Base-by-base conservation (phyloP, 2,113 vertebrate genomes). In the Micromys minutus region DNA sequence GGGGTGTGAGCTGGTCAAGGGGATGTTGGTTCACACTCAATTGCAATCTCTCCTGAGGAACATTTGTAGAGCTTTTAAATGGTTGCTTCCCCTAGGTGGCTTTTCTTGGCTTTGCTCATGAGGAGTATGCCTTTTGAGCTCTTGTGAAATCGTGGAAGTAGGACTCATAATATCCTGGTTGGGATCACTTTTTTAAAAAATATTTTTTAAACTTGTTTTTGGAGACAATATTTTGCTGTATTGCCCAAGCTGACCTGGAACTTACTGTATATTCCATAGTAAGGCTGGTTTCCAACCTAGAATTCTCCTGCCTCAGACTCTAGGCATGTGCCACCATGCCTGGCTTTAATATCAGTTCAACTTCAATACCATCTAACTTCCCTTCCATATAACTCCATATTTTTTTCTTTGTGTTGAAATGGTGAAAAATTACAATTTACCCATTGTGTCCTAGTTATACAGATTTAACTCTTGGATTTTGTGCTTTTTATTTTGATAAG, bases 401-500 rank as follows among this genome's bases (percentile, higher is more conserved):
- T 63, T 42, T 15, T 13, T 61, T 15, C 50, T 26, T 90, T 91
- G 65, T 83, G 50, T 76, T 81, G 50, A 87, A 87, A 71, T 19
- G 90, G 87, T 91, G 42, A n/a, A n/a, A 77, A 71, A 59, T 71
- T 61, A 94, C 61, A 65, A 63, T 63, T 79, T 65, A n/a, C 61
- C 52, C 52, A 72, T 45, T 79, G n/a, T 93, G 63, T 90, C 34
- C 79, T 75, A 36, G n/a, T 93, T 81, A 83, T 22, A 65, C 67
- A 75, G 42, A 84, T 81, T 50, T 88, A 84, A 39, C 52, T 89
- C 52, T 96, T 65, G 55, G 6, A 61, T 90, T 90, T 61, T 75
- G 45, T 24, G 39, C 36, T 75, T 81, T 8, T 76, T 59, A 93
- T 90, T 90, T 90, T 80, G 50, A 87, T 77, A 83, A 86, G 50